Conservation (phyloP, 2,888 invertebrate species). For the Acanthosoma haemorrhoidale region DNA sequence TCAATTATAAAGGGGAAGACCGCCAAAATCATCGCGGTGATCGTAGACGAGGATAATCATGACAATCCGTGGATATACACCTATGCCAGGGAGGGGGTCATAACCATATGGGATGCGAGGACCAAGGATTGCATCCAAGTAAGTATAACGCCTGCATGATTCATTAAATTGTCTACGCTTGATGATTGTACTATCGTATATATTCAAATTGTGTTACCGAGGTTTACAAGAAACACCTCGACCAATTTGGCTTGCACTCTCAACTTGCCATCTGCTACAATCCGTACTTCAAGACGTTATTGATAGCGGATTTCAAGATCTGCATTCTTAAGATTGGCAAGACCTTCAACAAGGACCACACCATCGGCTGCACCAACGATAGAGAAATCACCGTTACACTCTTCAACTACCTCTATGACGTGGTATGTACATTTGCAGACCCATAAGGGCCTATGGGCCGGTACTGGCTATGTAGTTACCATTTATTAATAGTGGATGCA, state of each 20-base stretch:
- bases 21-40: slow-evolving; percentile 56
- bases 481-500: too few relatives aligned
- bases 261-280: slow-evolving; percentile 32
- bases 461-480: too few relatives aligned
- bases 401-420: slow-evolving; percentile 65
- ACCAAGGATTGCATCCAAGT: slow-evolving; percentile 62
- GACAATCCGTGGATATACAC: slow-evolving; percentile 62
- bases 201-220: too few relatives aligned
- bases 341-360: slow-evolving; percentile 59
- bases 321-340: slow-evolving; percentile 60
- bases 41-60: slow-evolving; percentile 55
- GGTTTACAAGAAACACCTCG: neutral
- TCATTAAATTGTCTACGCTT: too few relatives aligned
- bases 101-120: slow-evolving; percentile 72
- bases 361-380: slow-evolving; percentile 46
- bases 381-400: slow-evolving; percentile 45
- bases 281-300: slow-evolving; percentile 44
- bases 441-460: slow-evolving; percentile 56
- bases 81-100: slow-evolving; percentile 62
- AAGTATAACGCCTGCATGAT: too few relatives aligned
- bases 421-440: slow-evolving; percentile 44
- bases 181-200: too few relatives aligned
- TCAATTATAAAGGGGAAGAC: slow-evolving; percentile 57
- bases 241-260: slow-evolving; percentile 17
- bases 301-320: slow-evolving; percentile 62